Evolutionary conservation across 1,140 invertebrate species (phyloP), one percentile per base, ranked within the genome.

Genomic region (Delia radicum): DNA sequence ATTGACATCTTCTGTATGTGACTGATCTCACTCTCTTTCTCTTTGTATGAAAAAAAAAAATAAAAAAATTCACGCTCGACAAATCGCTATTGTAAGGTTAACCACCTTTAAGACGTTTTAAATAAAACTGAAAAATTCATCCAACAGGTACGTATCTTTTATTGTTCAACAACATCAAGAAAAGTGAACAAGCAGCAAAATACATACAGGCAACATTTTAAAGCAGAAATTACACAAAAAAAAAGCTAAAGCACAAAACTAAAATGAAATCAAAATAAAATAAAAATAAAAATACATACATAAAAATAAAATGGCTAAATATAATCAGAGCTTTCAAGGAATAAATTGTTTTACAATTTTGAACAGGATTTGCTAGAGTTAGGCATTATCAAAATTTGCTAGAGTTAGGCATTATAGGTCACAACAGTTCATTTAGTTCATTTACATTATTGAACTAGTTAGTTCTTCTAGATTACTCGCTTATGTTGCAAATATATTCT

Each of bases 131-230:
- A 83, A 83, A 78, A 80, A 80, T 78, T 81, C 79, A 76, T 82
- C 80, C 81, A 82, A 81, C 81, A 79, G 79, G 77, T 77, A 80
- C 80, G 81, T 81, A 81, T 79, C 80, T 79, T 83, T 83, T 83
- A 78, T 71, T 73, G 79, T 77, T 78, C 81, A 79, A 33, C 65
- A 15, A 69, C 29, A 69, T 65, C 62, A 33, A 69, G 71, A 48
- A 42, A 42, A 42, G n/a, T 42, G 6, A 42, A 42, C 37, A 42
- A 3, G 12, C 37, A 42, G 46, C 26, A 27, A 28, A 15, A 18
- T 18, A 67, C 15, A 29, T n/a, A 15, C 37, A 42, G 10, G 26
- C 61, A 63, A 26, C 26, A 63, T 13, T 8, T 3, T 15, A 67
- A 48, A 29, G 42, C 42, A 48, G 31, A 4, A 28, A 26, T 3